phyloP scores from a whole-genome alignment of 1,140 invertebrate genomes.

The Pseudomyrmex dendroicus region DNA sequence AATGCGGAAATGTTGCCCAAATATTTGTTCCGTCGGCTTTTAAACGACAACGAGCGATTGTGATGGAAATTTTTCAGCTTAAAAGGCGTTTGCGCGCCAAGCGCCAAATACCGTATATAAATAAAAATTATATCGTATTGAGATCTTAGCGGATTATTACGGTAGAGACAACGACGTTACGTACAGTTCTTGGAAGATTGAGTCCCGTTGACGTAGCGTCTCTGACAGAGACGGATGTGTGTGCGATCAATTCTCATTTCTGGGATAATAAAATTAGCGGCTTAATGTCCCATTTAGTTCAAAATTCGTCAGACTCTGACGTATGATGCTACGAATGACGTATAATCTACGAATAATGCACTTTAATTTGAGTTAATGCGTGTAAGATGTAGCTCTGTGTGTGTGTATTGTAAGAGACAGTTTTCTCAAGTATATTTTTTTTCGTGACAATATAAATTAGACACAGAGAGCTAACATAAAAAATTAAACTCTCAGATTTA shows the following conservation, averaged over 20 bases:
- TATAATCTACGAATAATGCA: background rate
- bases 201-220: constrained; percentile 8
- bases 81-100: background rate
- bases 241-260: constrained; percentile 49
- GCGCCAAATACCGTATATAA: background rate
- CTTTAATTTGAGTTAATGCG: too few species aligned
- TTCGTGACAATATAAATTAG: too few species aligned
- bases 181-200: background rate
- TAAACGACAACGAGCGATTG: constrained; percentile 23
- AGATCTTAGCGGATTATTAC: background rate
- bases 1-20: constrained; percentile 9
- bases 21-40: constrained; percentile 56
- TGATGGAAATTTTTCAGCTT: constrained; percentile 8
- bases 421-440: too few species aligned
- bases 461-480: too few species aligned
- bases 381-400: too few species aligned
- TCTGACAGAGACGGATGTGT: constrained; percentile 51
- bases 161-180: background rate
- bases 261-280: constrained; percentile 45
- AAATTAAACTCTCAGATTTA: too few species aligned
- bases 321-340: constrained; percentile 6
- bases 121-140: too few species aligned
- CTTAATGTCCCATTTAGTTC: constrained; percentile 33
- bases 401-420: too few species aligned
- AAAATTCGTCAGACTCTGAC: constrained; percentile 35